A percentile compares a stretch with the other conserved stretches of the same genome.
phyloP scores from a whole-genome alignment of 2,113 vertebrate genomes.

The Seriola rivoliana region DNA sequence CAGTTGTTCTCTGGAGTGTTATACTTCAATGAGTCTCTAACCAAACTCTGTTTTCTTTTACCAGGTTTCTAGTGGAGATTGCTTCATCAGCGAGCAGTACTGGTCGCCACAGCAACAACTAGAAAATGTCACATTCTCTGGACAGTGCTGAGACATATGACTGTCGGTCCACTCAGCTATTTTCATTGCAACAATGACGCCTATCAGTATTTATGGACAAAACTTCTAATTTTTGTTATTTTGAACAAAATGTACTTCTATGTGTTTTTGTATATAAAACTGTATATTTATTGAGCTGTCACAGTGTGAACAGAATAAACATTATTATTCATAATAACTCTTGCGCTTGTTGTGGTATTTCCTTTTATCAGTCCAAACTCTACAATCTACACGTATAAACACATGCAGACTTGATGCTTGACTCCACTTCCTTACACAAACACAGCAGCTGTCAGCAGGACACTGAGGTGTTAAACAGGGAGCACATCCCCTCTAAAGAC shows the following conservation, averaged over 20 bases:
- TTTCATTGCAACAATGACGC: conserved; percentile 78
- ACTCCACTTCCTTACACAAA: conserved; percentile 60
- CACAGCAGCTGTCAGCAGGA: conserved; percentile 61
- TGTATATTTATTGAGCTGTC: conserved; percentile 73
- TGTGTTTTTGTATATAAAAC: conserved; percentile 56
- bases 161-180: background rate
- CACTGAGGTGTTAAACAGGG: conserved; percentile 70
- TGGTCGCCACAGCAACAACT: conserved; percentile 63
- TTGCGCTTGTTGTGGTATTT: background rate
- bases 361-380: background rate
- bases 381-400: background rate
- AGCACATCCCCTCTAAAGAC: conserved; percentile 73
- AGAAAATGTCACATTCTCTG: conserved; percentile 39
- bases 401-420: conserved; percentile 8
- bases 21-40: conserved; percentile 12
- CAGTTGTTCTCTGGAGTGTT: background rate
- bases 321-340: conserved; percentile 51
- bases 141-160: conserved; percentile 46
- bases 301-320: conserved; percentile 64
- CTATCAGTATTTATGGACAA: conserved; percentile 1
- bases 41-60: conserved; percentile 7
- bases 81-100: conserved; percentile 45
- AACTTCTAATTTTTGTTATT: conserved; percentile 48
- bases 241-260: conserved; percentile 55
- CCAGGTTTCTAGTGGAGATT: conserved; percentile 60